Base-by-base conservation (phyloP, 2,888 invertebrate genomes). In the Strigamia crassipes region DNA sequence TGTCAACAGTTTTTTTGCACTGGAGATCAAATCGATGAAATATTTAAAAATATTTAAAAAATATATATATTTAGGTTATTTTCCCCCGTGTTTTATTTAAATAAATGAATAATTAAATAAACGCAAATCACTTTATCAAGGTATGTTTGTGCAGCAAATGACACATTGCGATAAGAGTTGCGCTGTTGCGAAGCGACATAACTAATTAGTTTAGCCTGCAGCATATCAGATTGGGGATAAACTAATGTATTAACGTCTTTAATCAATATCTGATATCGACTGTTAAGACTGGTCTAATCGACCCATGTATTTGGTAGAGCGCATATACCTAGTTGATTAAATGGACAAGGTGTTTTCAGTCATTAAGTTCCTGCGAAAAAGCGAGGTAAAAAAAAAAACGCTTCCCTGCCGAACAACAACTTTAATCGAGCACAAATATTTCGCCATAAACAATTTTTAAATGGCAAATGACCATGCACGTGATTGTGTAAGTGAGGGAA, bases 221-320 rank as follows among this genome's bases (percentile, higher is more conserved):
- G 21, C 18, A 66, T 21, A 66, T n/a, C 8, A 66, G 46, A 46
- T n/a, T n/a, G 46, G 15, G 46, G 0, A 46, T 23, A 66, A 66
- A 66, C 21, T 66, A 18, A 66, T 66, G 18, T 18, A 66, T 66
- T 12, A 66, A 18, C 18, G 21, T 66, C 61, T 66, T 66, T 66
- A 66, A 66, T 66, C 61, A 66, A 66, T 66, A 23, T 21, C 61
- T 66, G 61, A 66, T 66, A 66, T 66, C 61, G 61, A 66, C 61
- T 66, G 61, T 66, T 18, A 66, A 23, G 61, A 21, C 61, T 66
- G 61, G 61, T 12, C 5, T 23, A 66, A 66, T 66, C 61, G 61
- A 66, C 61, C 61, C 23, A 66, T 12, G 23, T 66, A 18, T 66
- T 66, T 66, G 61, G 61, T 66, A 66, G 38, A 38, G 38, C 38